Conservation (phyloP, 2,797 vertebrate genomes). For the Schizopygopsis malacanthus region DNA sequence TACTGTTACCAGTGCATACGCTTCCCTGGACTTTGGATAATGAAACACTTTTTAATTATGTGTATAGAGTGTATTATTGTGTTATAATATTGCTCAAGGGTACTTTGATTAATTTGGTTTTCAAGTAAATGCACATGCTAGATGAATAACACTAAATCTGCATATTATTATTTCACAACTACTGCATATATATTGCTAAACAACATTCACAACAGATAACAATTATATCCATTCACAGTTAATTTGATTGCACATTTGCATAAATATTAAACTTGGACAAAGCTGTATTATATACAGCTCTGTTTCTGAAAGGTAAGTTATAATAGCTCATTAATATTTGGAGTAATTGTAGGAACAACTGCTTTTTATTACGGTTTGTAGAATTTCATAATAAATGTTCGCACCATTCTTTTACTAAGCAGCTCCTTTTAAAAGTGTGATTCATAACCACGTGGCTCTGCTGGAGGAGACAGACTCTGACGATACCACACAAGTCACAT, state of each 20-base stretch:
- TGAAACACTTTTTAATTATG: slow-evolving; percentile 20
- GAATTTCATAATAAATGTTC: slow-evolving; percentile 10
- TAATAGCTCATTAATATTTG: neutral
- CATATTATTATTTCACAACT: slow-evolving; percentile 11
- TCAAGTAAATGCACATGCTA: neutral
- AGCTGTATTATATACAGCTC: neutral
- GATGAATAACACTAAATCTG: neutral
- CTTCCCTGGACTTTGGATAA: neutral
- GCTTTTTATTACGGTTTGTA: neutral
- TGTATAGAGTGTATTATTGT: slow-evolving; percentile 8
- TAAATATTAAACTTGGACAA: neutral
- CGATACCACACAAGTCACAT: slow-evolving; percentile 55
- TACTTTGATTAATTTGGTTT: slow-evolving; percentile 15
- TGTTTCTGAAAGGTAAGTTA: neutral
- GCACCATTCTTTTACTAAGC: slow-evolving; percentile 25
- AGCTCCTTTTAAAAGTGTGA: slow-evolving; percentile 43
- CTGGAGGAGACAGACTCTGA: slow-evolving; percentile 47
- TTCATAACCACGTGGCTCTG: slow-evolving; percentile 42
- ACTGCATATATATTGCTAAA: neutral
- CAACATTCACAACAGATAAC: neutral
- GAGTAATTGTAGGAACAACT: neutral
- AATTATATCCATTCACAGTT: neutral
- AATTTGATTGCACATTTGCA: neutral
- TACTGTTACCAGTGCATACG: neutral
- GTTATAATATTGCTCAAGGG: slow-evolving; percentile 3